Evolutionary conservation across 2,888 invertebrate genomes (phyloP), one percentile per base, ranked within the genome.

Genomic region (Galeruca laticollis): DNA sequence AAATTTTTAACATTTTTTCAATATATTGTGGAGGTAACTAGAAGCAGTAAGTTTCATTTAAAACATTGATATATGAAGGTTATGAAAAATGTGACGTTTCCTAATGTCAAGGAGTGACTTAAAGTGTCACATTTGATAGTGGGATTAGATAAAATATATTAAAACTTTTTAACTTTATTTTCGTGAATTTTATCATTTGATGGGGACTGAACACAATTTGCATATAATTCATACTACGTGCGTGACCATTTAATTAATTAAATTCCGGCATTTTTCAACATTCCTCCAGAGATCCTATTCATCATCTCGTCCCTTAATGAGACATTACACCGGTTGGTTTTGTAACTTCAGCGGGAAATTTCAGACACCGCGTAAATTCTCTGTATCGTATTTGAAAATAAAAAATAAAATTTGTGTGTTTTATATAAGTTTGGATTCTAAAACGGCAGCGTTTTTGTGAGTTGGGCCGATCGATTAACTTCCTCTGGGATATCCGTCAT

Each of bases 291-390:
- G 47, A 47, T n/a, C 15, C n/a, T 15, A 47, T 47, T 15, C 47
- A 47, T 47, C 18, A 47, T 47, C 18, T 18, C 47, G 18, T 47
- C 18, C 47, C 47, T 47, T 47, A 18, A 47, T 47, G 47, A 47
- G 47, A 18, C 18, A 47, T 47, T 18, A 47, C 47, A 18, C 47
- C 47, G 15, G 47, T 18, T 2, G 47, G 15, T 15, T 43, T 43
- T 0, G 43, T 18, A 47, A 47, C 15, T 18, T 47, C 18, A 8
- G 47, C 47, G 10, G 18, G 18, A n/a, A n/a, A n/a, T n/a, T 26
- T 26, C 6, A 3, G 26, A 3, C 26, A 6, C 6, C 26, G 26
- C 37, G 37, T 37, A 37, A 47, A 47, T 15, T 18, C 15, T 47
- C 18, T 15, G 8, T 18, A 9, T 15, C 47, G 8, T 3, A n/a